These are phyloP conservation scores for Clytia hemisphaerica DNA, from an alignment of 30 jellyfish, hydroid and myxozoan species.

Conservation along the genomic window DNA sequence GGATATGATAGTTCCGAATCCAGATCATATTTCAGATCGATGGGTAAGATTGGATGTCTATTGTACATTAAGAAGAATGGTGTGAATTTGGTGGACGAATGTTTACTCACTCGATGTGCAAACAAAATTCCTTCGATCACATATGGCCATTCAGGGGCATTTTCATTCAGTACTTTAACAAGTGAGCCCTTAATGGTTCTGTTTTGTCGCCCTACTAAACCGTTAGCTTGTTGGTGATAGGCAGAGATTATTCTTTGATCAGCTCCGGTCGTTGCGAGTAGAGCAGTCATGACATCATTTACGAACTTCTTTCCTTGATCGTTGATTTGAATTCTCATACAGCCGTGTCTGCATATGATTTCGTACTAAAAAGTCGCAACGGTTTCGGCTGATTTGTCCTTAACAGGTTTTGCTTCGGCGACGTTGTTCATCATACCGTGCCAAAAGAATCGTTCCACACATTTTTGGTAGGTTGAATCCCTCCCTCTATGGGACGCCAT, in stretches of 20 bases:
- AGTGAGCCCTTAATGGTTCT: too few species aligned
- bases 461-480: neutral
- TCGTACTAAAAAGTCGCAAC: neutral
- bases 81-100: neutral
- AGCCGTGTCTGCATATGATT: constrained; percentile 1
- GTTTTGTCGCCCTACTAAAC: neutral
- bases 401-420: neutral
- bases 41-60: constrained; percentile 6
- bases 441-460: neutral
- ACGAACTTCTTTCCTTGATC: neutral
- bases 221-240: neutral
- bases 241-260: neutral
- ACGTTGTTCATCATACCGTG: neutral
- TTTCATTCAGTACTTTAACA: neutral
- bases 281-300: neutral
- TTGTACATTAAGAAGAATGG: constrained; percentile 4
- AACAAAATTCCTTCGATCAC: neutral
- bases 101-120: constrained; percentile 14
- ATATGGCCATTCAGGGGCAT: constrained; percentile 4
- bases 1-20: neutral
- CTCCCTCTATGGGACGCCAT: constrained; percentile 1
- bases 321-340: neutral
- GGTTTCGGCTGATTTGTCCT: neutral
- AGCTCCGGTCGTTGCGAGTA: neutral
- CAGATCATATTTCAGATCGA: neutral